Evolutionary conservation across 1,140 invertebrate genomes (phyloP).

Genomic region (Plodia interpunctella): DNA sequence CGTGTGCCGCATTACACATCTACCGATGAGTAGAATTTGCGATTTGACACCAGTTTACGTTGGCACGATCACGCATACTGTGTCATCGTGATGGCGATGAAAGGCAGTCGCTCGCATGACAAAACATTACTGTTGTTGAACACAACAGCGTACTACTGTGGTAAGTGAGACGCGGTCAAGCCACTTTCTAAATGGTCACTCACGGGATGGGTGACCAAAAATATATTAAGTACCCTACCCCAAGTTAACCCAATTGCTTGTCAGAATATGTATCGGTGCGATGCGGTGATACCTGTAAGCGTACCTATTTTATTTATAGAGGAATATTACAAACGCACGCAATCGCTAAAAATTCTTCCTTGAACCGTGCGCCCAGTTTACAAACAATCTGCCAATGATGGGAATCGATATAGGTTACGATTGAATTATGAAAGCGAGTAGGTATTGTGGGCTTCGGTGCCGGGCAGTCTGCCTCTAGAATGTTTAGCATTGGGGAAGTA

Average conservation of each 20-base stretch:
- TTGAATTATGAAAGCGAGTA: background rate
- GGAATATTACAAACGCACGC: no score
- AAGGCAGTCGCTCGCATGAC: background rate
- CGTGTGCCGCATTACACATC: constrained; percentile 6
- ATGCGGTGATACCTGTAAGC: no score
- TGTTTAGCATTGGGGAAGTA: background rate
- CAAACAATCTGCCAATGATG: background rate
- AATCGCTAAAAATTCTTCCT: background rate
- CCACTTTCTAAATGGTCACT: no score
- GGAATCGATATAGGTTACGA: background rate
- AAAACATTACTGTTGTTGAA: no score
- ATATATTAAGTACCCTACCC: no score
- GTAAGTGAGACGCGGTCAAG: no score
- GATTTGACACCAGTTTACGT: constrained; percentile 2
- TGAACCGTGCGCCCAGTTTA: background rate
- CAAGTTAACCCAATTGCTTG: no score
- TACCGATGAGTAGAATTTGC: background rate
- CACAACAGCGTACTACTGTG: no score
- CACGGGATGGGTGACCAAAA: no score
- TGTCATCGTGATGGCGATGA: background rate
- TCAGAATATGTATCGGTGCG: no score
- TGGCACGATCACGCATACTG: background rate
- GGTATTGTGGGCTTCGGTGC: background rate
- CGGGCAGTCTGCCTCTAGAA: background rate
- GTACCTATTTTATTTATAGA: no score